Base-by-base conservation (phyloP, 2,888 invertebrate genomes). In the Cheilosia pagana region DNA sequence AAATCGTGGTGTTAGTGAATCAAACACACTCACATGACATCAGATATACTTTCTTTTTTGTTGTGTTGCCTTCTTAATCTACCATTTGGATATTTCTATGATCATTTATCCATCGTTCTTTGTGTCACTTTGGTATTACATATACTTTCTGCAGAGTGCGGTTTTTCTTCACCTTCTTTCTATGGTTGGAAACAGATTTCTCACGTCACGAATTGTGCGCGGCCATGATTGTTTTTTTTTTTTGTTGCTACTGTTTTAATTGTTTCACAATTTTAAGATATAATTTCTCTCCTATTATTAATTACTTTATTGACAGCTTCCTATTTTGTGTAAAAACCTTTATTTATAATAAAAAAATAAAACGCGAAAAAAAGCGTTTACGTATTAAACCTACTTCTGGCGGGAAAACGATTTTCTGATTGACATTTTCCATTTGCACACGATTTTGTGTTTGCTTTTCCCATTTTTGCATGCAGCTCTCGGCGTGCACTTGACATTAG, bases 401-500 rank as follows among this genome's bases (percentile, higher is more conserved):
- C 85, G 76, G 81, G 81, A 85, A 85, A 85, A 85, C 65, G 25
- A 62, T 67, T 71, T 65, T 57, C 75, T 67, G 71, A 85, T 79
- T 81, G 71, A 71, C 81, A 75, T 79, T 85, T 79, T 79, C 45
- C 71, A 75, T 85, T 75, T 81, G 75, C 70, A 75, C 75, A 75
- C 75, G 74, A 68, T 68, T 77, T 75, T 62, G 25, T 85, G 75
- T 76, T 75, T 81, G 75, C 75, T 62, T 65, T 79, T 75, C 75
- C 70, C 63, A 75, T 35, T 79, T 85, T 81, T 76, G 71, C 81
- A 81, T 75, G 75, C 52, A 71, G 67, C 85, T 67, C 75, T 81
- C 21, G 85, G 75, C 81, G 70, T 85, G 85, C 85, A 81, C 85
- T 85, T 85, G 85, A 85, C 85, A 85, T 85, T 85, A 81, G 81